Evolutionary conservation across 2,888 invertebrate genomes (phyloP), one percentile per base, ranked within the genome.

Genomic region (Melanchra persicariae): DNA sequence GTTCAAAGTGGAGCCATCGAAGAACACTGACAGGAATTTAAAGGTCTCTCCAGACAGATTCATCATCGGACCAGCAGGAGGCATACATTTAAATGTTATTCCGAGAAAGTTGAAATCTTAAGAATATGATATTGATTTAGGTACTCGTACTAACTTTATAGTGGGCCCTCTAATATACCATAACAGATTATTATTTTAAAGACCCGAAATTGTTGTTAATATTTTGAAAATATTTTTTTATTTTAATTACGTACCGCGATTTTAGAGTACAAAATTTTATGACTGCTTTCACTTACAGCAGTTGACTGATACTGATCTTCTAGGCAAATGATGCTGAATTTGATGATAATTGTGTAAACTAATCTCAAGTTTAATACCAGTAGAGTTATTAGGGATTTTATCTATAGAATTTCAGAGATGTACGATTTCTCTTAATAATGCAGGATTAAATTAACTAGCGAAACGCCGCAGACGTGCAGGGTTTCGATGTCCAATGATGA

Each of bases 1-100:
- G 17, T 92, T 85, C 73, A 82, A 85, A 55, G 86, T 92, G 10
- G 85, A 88, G 37, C 70, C 83, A n/a, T 87, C 87, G 0, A 75
- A 80, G n/a, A 87, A 87, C 12, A 90, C 89, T 1, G 69, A 77
- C 7, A 60, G 49, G 15, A 60, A 66, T n/a, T 49, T 88, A 22
- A 37, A 70, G 8, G 58, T 84, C 30, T 54, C 65, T 4, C 81
- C 82, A 9, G 63, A 57, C 26, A 74, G 83, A 58, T 19, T 61
- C 8, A 26, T 85, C 1, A 64, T 83, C 4, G 77, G 83, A 24
- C 84, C 88, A 7, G 26, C 74, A 8, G 77, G 75, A n/a, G 85
- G 85, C 19, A 77, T 87, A 52, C n/a, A 30, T 43, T 8, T 87
- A 0, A 86, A 85, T 58, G 19, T 87, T 60, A 30, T 83, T 1